Evolutionary conservation across 1,140 invertebrate genomes (phyloP).

Genomic region (Lepidurus couesii): DNA sequence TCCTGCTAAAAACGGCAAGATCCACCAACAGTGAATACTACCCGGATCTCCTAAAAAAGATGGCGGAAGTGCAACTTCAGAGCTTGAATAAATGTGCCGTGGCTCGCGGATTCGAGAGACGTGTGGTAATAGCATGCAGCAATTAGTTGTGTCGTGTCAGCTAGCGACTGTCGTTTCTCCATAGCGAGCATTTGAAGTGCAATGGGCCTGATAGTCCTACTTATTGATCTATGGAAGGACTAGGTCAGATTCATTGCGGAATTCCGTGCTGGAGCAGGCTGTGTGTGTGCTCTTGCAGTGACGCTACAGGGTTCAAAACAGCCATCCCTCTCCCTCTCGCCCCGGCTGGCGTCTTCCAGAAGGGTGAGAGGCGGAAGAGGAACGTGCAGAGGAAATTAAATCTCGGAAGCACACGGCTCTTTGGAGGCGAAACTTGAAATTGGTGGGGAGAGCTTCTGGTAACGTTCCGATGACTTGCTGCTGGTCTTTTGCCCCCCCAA

Average conservation of each 20-base stretch:
- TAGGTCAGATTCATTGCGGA: background rate
- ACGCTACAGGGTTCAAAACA: background rate
- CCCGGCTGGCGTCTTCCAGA: background rate
- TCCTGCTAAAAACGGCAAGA: too few species aligned
- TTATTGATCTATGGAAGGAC: slow-evolving; percentile 11
- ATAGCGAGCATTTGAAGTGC: background rate
- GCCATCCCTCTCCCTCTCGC: background rate
- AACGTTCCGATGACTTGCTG: slow-evolving; percentile 8
- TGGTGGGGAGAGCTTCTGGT: background rate
- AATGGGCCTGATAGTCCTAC: slow-evolving; percentile 17
- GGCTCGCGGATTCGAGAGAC: too few species aligned
- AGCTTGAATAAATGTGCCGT: too few species aligned
- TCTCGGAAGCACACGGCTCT: slow-evolving; percentile 16
- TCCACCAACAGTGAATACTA: too few species aligned
- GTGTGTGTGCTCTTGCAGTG: background rate
- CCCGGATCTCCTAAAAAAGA: too few species aligned
- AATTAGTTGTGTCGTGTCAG: background rate
- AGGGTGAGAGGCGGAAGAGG: background rate
- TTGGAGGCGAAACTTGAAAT: background rate
- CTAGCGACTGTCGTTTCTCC: background rate
- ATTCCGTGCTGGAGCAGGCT: slow-evolving; percentile 1
- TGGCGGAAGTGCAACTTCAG: too few species aligned
- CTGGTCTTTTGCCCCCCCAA: background rate
- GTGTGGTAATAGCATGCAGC: background rate
- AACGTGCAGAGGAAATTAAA: slow-evolving; percentile 15